Evolutionary conservation across 2,797 vertebrate species (phyloP), one percentile per base, ranked within the genome.

Genomic region (Miichthys miiuy): DNA sequence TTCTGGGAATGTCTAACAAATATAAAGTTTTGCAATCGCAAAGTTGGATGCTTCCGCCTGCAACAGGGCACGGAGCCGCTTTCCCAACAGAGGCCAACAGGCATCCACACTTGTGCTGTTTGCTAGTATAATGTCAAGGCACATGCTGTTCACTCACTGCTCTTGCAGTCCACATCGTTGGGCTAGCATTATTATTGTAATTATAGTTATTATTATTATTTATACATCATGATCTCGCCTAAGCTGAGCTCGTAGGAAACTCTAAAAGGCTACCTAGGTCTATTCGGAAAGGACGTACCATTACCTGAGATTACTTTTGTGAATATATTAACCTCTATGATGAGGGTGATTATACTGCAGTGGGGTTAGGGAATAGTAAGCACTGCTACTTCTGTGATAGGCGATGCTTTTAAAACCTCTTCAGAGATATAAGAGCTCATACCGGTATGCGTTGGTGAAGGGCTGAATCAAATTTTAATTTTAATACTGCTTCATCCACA

Each of bases 171-270:
- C 55, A 64, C 60, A 72, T 20, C 52, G 25, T 67, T 67, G 78
- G 55, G 67, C 42, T 8, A 44, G 16, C 50, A 52, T 84, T 86
- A 87, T 84, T 34, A 7, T 34, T 34, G 34, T 34, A 34, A 34
- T 34, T 34, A 8, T 34, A 34, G 8, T 34, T 34, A 34, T 34
- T 34, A 34, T 1, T 34, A 34, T 34, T 34, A 79, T 88, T 84
- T 83, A 91, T 91, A 82, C 81, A 76, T 77, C 72, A 14, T 13
- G 2, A 62, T 78, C 79, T 64, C 77, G 58, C 68, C 56, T 73
- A 27, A 86, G 87, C 86, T 87, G 86, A 92, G 85, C 68, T 83
- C 60, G 68, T 86, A 88, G 76, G 76, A 92, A 87, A 51, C 65
- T 23, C 72, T 80, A 66, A 74, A 61, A 78, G 65, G 73, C 68